Conservation (phyloP, 1,140 invertebrate species). For the Anastatus disparis region DNA sequence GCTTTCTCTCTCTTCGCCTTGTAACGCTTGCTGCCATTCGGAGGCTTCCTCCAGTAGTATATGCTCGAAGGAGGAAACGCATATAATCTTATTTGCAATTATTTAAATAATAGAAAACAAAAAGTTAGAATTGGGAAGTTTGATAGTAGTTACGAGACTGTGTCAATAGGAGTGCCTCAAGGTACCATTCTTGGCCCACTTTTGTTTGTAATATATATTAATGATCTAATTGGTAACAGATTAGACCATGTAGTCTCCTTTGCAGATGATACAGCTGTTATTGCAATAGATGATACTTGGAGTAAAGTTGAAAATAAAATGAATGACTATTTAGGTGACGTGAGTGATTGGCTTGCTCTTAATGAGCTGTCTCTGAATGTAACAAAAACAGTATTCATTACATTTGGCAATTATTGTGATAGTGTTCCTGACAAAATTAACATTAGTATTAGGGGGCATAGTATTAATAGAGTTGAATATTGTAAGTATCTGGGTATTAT, state of each 20-base stretch:
- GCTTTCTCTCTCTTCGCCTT: no score
- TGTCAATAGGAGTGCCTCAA: no score
- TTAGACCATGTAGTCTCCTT: background rate
- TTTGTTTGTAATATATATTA: no score
- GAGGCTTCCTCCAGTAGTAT: no score
- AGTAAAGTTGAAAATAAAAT: background rate
- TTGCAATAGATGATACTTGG: background rate
- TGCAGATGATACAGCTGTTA: constrained; percentile 29
- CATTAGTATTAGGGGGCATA: background rate
- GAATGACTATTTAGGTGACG: background rate
- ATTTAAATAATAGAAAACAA: no score
- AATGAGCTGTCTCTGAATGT: background rate
- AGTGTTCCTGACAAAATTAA: background rate
- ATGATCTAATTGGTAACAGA: background rate
- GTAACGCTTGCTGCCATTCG: no score
- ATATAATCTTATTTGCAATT: constrained; percentile 42
- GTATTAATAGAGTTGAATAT: background rate
- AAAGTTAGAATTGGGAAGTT: no score
- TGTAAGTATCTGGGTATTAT: no score
- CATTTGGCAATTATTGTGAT: no score
- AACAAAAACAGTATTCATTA: background rate
- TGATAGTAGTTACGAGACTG: no score
- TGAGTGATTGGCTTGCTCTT: background rate
- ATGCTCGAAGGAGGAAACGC: no score
- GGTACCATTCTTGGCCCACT: no score